Percentiles rank a stretch among this genome's conserved stretches.
phyloP scores from a whole-genome alignment of 1,140 invertebrate genomes.

The Nasonia giraulti region DNA sequence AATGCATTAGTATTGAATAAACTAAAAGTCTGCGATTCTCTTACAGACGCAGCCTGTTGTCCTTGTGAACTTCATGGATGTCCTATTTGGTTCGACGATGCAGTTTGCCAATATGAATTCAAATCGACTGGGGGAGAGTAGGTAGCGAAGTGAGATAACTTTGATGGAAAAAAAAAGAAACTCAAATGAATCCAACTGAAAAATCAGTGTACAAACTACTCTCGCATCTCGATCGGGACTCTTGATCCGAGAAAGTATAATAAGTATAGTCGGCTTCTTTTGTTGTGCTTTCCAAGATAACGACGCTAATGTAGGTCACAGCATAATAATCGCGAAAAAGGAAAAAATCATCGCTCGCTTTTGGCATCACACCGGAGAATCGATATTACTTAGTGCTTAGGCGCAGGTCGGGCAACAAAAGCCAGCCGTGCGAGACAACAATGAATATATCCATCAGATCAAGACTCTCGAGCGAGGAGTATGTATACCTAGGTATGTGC shows the following conservation, averaged over 20 bases:
- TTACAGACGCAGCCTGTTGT: constrained; percentile 49
- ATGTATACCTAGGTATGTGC: neutral
- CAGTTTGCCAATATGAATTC: constrained; percentile 44
- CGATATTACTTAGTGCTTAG: neutral
- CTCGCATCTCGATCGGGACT: neutral
- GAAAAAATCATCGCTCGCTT: neutral
- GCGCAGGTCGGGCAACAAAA: neutral
- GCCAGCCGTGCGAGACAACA: neutral
- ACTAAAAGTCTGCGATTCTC: constrained; percentile 43
- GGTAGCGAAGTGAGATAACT: constrained; percentile 41
- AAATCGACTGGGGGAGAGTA: constrained; percentile 17
- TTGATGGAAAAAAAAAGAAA: constrained; percentile 26
- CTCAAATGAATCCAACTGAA: constrained; percentile 20
- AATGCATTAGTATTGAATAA: constrained; percentile 19
- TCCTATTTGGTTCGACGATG: constrained; percentile 39
- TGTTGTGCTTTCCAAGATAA: neutral
- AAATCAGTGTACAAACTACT: neutral
- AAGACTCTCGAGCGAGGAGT: neutral
- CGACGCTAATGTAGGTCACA: neutral
- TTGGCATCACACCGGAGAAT: neutral
- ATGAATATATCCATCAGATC: neutral
- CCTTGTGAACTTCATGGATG: constrained; percentile 51
- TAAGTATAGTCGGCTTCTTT: neutral
- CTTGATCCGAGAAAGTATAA: neutral
- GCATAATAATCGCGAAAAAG: too few species aligned